Evolutionary conservation across 2,888 invertebrate genomes (phyloP).

Genomic region (Spisula solida): DNA sequence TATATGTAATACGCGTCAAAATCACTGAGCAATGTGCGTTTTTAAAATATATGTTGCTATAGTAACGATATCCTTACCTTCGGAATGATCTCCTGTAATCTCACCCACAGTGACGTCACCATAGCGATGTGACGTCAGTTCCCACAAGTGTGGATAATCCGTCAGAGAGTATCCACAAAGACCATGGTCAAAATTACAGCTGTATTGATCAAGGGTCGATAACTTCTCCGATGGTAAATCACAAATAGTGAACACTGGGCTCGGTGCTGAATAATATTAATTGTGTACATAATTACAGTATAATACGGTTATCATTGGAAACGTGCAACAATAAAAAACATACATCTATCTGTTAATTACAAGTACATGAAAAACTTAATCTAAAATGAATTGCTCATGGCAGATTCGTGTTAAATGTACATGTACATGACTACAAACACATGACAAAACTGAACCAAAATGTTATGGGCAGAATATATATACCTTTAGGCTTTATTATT

Average conservation of each 20-base stretch:
- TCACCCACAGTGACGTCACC: constrained; percentile 49
- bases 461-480: too few species aligned
- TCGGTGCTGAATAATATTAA: not conserved
- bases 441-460: too few species aligned
- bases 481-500: too few species aligned
- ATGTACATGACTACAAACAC: too few species aligned
- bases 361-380: too few species aligned
- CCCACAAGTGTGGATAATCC: constrained; percentile 66
- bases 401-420: too few species aligned
- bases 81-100: constrained; percentile 56
- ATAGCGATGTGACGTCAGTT: constrained; percentile 40
- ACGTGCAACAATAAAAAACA: not conserved
- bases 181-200: constrained; percentile 60
- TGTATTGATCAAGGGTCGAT: constrained; percentile 31
- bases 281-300: too few species aligned
- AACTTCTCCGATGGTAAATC: constrained; percentile 37
- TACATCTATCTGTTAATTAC: too few species aligned
- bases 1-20: too few species aligned
- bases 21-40: too few species aligned
- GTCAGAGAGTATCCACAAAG: constrained; percentile 53
- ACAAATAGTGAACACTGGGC: constrained; percentile 13
- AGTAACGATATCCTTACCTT: constrained; percentile 36
- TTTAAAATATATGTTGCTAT: not conserved
- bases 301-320: not conserved
- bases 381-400: too few species aligned